Percentiles rank a stretch among this genome's conserved stretches.
Evolutionary conservation across 2,888 invertebrate genomes (phyloP).

Genomic region (Autographa pulchrina): DNA sequence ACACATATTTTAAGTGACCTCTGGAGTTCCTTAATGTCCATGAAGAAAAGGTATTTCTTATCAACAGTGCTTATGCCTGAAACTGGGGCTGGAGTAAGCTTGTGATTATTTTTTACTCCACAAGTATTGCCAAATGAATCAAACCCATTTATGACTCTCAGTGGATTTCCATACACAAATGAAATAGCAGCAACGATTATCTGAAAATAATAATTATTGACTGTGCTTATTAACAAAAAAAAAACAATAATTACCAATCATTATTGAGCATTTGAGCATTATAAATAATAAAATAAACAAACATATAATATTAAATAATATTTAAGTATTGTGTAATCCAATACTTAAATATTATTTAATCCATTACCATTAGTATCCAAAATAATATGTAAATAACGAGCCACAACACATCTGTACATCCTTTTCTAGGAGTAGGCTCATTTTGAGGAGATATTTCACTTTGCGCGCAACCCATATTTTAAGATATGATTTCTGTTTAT

Average conservation of each 20-base stretch:
- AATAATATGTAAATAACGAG: slow-evolving; percentile 93
- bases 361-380: slow-evolving; percentile 95
- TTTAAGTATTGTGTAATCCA: slow-evolving; percentile 47
- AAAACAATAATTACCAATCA: too few relatives aligned
- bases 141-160: slow-evolving; percentile 96
- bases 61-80: slow-evolving; percentile 95
- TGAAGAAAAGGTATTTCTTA: slow-evolving; percentile 95
- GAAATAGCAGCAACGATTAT: slow-evolving; percentile 96
- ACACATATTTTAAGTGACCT: slow-evolving; percentile 96
- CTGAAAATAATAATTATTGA: slow-evolving; percentile 67
- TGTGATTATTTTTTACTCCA: slow-evolving; percentile 94
- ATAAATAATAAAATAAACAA: background rate
- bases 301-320: background rate
- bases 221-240: too few relatives aligned
- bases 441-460: slow-evolving; percentile 91
- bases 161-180: slow-evolving; percentile 96
- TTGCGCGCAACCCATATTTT: slow-evolving; percentile 91
- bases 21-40: slow-evolving; percentile 93
- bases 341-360: background rate
- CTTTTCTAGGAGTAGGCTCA: slow-evolving; percentile 89
- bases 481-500: background rate
- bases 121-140: slow-evolving; percentile 99
- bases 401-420: slow-evolving; percentile 96
- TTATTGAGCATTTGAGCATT: background rate
- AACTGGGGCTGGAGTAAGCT: slow-evolving; percentile 92